Evolutionary conservation across 2,113 vertebrate genomes (phyloP), one percentile per base, ranked within the genome.

Genomic region (Callorhinus ursinus): DNA sequence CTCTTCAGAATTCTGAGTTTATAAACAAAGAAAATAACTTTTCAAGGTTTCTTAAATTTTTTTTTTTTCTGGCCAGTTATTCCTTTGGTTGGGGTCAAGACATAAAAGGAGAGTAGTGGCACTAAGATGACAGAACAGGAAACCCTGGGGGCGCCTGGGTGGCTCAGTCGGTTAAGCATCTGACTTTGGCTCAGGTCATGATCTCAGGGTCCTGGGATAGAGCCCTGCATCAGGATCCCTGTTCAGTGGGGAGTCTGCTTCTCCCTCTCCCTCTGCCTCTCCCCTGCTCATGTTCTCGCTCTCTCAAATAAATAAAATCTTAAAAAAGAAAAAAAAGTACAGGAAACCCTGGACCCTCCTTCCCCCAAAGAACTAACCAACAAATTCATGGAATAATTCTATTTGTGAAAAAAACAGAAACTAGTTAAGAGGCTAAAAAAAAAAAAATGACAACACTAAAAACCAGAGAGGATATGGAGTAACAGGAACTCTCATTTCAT

Each of bases 1-100:
- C 46, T 76, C 65, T 88, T 76, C 46, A 67, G 76, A 77, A 55
- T 61, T 55, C 53, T 69, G 22, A 93, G 26, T 67, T 67, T 67
- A 33, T 16, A 90, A 72, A 63, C 18, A 42, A 88, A 93, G n/a
- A 96, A 96, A 88, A 83, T 59, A 84, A 84, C 69, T 90, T 63
- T n/a, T 31, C 39, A 91, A 31, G 10, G 11, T 90, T 13, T 69
- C 39, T 0, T 0, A 63, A 84, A 59, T 1, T 9, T 49, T 0
- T 16, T 18, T 61, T 26, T 67, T 21, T 63, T 11, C n/a, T 79
- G 59, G 14, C 15, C 1, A 28, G 31, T 83, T 69, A 26, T 67
- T 51, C 0, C 49, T 77, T 67, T 89, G 85, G 31, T 65, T 57
- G 46, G 49, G n/a, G 16, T 46, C 39, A 71, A 39, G 53, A 77